Evolutionary conservation across 2,888 invertebrate species (phyloP), one percentile per base, ranked within the genome.

Genomic region (Auanema freiburgensis): DNA sequence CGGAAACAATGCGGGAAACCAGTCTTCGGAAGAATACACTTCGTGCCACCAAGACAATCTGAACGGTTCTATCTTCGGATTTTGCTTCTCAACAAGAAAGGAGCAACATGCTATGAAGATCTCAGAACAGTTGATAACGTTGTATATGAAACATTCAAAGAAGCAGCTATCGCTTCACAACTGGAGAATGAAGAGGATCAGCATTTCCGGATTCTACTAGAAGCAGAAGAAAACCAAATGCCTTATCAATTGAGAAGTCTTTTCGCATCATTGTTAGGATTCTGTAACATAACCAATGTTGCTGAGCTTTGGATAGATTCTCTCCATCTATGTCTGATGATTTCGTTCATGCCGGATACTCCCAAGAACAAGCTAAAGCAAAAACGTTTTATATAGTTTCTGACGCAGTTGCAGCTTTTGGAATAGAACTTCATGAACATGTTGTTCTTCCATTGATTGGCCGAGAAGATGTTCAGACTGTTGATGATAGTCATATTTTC

Each of bases 191-290:
- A 8, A 2, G 2, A 11, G 2, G 46, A 23, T 10, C 44, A 44
- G 4, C 25, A 24, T 6, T 21, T 11, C 8, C 3, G 1, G 2
- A 11, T 25, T 18, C 24, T 57, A 33, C 10, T 14, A 1, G 57
- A 57, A 14, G 57, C 57, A 8, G 8, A n/a, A 2, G 4, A 14
- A 1, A n/a, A 12, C 24, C 11, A 11, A 46, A 60, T 61, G 53
- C 67, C 60, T 3, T 49, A 54, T 12, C 53, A 66, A 51, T 12
- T 66, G n/a, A 14, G 63, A 51, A 24, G 46, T 2, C 6, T 63
- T 24, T 66, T 66, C 42, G 49, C 14, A 2, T 41, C 59, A 12
- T n/a, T 54, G 6, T 10, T 57, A 0, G 10, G n/a, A 2, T 64
- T 42, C 51, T 40, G 21, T 0, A 51, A 53, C 1, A 21, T 60